Conservation (phyloP, 2,113 vertebrate genomes). For the Tetrao urogallus region DNA sequence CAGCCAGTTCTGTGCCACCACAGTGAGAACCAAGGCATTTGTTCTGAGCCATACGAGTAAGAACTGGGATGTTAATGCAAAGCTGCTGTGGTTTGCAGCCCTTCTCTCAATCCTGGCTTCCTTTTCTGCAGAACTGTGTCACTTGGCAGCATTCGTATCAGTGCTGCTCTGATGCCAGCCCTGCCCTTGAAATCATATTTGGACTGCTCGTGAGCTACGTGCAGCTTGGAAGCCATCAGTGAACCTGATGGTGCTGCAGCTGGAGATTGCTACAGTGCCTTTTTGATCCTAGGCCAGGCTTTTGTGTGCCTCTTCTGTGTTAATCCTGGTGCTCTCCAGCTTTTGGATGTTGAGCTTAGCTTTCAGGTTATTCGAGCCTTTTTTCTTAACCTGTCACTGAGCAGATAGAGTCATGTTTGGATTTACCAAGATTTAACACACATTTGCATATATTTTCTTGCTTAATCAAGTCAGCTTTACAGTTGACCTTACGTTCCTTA, state of each 20-base stretch:
- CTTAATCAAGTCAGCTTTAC: conserved; percentile 6
- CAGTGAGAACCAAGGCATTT: fast-evolving
- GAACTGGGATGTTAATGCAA: fast-evolving
- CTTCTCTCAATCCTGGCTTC: fast-evolving
- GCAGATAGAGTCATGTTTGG: background rate
- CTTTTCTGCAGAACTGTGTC: background rate
- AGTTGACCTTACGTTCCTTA: background rate
- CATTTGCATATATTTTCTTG: background rate
- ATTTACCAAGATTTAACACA: background rate
- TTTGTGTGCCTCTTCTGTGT: background rate
- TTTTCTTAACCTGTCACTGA: background rate
- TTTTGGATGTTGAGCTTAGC: background rate
- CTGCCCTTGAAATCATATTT: background rate
- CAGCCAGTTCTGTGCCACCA: background rate
- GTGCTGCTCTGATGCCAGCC: background rate
- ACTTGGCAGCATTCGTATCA: background rate
- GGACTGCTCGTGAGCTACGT: background rate
- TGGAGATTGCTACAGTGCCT: background rate
- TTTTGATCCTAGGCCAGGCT: background rate
- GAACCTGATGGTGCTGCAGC: background rate
- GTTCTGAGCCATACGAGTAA: fast-evolving
- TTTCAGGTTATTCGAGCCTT: background rate
- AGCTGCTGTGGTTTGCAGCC: background rate
- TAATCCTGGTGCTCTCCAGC: background rate
- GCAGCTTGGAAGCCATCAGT: background rate